Percentiles rank a stretch among this genome's conserved stretches.
phyloP scores from a whole-genome alignment of 92 coral and sea anemone species.

The Umimayanthus kanabou region DNA sequence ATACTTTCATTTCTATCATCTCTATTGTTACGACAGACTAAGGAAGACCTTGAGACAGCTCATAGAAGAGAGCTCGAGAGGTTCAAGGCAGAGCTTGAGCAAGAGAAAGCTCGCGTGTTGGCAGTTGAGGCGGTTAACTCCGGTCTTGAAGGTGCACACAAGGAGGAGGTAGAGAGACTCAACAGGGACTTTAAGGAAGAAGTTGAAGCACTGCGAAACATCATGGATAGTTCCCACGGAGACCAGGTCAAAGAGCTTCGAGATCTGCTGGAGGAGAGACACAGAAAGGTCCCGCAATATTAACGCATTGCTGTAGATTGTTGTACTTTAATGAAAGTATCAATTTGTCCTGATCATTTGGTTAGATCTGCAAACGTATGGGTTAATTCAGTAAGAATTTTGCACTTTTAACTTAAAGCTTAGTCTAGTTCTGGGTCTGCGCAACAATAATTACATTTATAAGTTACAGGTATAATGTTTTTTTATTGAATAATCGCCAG shows the following conservation, averaged over 20 bases:
- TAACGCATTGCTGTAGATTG: neutral
- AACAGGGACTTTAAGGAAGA: slow-evolving; percentile 58
- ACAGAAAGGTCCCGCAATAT: slow-evolving; percentile 53
- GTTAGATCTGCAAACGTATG: neutral
- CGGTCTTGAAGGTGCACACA: slow-evolving; percentile 73
- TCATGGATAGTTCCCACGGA: slow-evolving; percentile 87
- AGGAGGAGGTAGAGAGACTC: slow-evolving; percentile 59
- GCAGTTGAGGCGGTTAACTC: slow-evolving; percentile 71
- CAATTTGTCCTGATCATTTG: too few species aligned
- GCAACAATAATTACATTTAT: too few species aligned
- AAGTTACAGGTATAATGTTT: neutral
- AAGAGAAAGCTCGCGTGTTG: slow-evolving; percentile 73
- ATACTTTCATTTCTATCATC: neutral
- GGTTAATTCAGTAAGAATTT: neutral
- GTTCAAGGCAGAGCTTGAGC: slow-evolving; percentile 63
- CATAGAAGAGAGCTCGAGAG: slow-evolving; percentile 75
- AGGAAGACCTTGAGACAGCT: slow-evolving; percentile 84
- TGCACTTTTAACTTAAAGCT: too few species aligned
- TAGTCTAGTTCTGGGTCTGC: neutral
- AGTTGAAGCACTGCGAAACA: slow-evolving; percentile 51
- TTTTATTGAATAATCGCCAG: neutral
- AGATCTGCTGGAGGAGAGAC: slow-evolving; percentile 66
- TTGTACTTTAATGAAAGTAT: neutral
- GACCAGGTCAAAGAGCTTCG: slow-evolving; percentile 74
- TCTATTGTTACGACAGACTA: slow-evolving; percentile 14